Base-by-base conservation (phyloP, 1,140 invertebrate species). In the Micrasema longulum region DNA sequence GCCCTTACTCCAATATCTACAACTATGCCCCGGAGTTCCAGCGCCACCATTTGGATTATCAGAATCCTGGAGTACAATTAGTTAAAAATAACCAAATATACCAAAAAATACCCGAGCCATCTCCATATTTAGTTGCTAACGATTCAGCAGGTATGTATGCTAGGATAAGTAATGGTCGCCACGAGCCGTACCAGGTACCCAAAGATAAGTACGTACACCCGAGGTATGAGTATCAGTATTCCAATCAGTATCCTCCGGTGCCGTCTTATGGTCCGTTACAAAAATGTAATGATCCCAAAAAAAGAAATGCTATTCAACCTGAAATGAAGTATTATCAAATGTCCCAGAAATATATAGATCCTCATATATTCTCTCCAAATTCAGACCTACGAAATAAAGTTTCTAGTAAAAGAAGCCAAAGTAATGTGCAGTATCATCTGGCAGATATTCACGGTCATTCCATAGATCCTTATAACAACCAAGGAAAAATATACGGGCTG, bases 291-390 rank as follows among this genome's bases (percentile, higher is more conserved):
- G 70, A 71, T 20, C 38, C 22, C 1, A 45, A 38, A 18, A 65
- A 72, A 45, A 53, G 48, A 14, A 48, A 22, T 35, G 14, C 31
- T 35, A 50, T 52, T 45, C 81, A 82, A 53, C 78, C 80, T 16
- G 83, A 82, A 76, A 69, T 79, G 47, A 66, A 79, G 35, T 83
- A 83, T 77, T 78, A 80, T 43, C 79, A 79, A 75, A 76, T 78
- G 57, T 80, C 80, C 55, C 73, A 80, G n/a, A 83, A 83, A 69
- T 83, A 82, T 74, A 66, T 82, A 50, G 81, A 83, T 23, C 7
- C 35, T 26, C 57, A 70, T 31, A 35, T 57, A 14, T 50, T 50
- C 1, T 41, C 50, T 9, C 62, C 48, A n/a, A 50, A 47, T 22
- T 23, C 52, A 5, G 66, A 70, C 1, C 36, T 47, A 14, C 57